These are phyloP conservation scores for Sula dactylatra DNA, from an alignment of 2,113 vertebrate genomes.

Conservation along the genomic window DNA sequence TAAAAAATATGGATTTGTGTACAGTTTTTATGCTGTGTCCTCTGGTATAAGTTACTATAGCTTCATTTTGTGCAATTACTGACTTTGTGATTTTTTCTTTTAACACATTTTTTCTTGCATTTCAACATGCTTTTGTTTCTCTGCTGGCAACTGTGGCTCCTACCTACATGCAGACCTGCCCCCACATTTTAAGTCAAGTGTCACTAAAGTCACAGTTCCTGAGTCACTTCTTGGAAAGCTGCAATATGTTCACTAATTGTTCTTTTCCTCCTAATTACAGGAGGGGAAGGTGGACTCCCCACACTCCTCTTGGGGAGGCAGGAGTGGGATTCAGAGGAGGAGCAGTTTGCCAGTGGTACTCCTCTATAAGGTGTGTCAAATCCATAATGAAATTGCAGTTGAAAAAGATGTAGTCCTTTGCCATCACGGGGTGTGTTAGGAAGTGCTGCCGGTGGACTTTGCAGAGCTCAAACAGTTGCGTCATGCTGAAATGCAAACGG, in stretches of 20 bases:
- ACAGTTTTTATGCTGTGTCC: neutral
- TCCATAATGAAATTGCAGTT: neutral
- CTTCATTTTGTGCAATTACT: neutral
- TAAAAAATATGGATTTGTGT: neutral
- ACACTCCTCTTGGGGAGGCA: neutral
- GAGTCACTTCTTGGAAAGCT: neutral
- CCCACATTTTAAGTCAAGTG: neutral
- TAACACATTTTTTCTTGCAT: neutral
- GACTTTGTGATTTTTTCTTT: neutral
- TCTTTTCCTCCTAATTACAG: neutral
- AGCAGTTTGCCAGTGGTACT: neutral
- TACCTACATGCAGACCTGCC: neutral
- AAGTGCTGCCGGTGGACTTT: neutral
- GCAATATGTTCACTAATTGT: neutral
- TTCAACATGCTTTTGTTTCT: neutral
- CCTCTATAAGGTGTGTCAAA: neutral
- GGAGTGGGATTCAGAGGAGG: neutral
- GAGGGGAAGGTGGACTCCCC: neutral
- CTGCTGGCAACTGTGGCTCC: neutral
- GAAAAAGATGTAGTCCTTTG: neutral
- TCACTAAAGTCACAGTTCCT: neutral
- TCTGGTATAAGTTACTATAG: neutral
- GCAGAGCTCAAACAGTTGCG: neutral
- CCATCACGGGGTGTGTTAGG: rapidly evolving
- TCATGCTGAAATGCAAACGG: neutral